Base-by-base conservation (phyloP, 2,797 vertebrate species). In the Coregonus sp. region DNA sequence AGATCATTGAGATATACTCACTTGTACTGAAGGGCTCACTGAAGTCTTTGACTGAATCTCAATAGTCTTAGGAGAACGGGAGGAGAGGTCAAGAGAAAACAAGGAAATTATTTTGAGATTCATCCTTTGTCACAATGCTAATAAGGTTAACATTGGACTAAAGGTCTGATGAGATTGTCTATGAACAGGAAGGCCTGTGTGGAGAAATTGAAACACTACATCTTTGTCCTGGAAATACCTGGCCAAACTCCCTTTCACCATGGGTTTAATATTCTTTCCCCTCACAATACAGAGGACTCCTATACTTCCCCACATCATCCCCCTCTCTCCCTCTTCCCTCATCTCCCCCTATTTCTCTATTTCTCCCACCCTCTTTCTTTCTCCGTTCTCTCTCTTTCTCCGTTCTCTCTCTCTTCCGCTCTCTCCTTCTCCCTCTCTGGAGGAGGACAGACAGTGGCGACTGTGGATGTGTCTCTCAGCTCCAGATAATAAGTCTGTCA, bases 111-210 rank as follows among this genome's bases (percentile, higher is more conserved):
- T n/a, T 20, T n/a, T 59, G 18, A 20, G 18, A n/a, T 59, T 56
- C 31, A 11, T 2, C 52, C 29, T 81, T 67, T 72, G 14, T 65
- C 0, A 15, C 5, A 56, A 11, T 4, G 56, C 18, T 50, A 75
- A 69, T 51, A 74, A 1, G 31, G 66, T 31, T 73, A 52, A 67
- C 74, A 33, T 1, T 2, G 52, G 20, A 54, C 82, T 51, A 79
- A 37, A 15, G 35, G 63, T 68, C 50, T 50, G 56, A 54, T 35
- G 80, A 80, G 25, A 78, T 67, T 87, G 86, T 84, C 79, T 11
- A 78, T 63, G 88, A 85, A 81, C 84, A 86, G 63, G 73, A 12
- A 74, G 16, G 18, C 5, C 35, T 69, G 33, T 78, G 59, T 80
- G 74, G 80, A 80, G 20, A 29, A 70, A 76, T 37, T 18, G 35